phyloP scores from a whole-genome alignment of 2,113 vertebrate genomes.

The Artemisiospiza belli region DNA sequence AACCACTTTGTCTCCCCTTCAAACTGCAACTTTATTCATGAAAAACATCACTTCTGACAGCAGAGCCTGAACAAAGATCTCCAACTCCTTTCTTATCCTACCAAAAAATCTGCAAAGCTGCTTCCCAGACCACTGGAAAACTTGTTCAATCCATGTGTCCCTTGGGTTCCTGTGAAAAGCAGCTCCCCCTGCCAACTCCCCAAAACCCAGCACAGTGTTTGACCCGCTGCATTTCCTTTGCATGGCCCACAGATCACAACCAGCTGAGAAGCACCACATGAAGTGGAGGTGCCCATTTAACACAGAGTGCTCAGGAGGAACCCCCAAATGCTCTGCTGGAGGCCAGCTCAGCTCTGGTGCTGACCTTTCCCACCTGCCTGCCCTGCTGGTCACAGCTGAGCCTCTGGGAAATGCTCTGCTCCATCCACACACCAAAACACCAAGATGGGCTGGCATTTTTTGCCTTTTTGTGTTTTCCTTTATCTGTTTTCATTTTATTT shows the following conservation, averaged over 20 bases:
- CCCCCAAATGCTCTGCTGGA: not conserved
- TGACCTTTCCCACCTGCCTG: not conserved
- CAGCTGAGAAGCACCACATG: not conserved
- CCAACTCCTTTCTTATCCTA: not conserved
- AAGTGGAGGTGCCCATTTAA: not conserved
- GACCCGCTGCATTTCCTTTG: not conserved
- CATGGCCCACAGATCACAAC: not conserved
- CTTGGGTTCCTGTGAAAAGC: not conserved
- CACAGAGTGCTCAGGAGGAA: not conserved
- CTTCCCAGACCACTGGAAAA: not conserved
- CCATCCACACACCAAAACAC: not conserved
- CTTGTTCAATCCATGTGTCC: not conserved
- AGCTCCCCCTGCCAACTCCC: fast-evolving
- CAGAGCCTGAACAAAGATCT: not conserved
- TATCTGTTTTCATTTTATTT: too few relatives aligned
- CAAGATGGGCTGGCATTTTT: not conserved
- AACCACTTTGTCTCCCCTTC: not conserved
- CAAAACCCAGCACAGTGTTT: not conserved
- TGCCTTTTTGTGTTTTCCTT: not conserved
- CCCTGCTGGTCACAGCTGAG: fast-evolving
- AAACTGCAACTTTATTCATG: not conserved
- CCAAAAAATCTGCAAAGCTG: slow-evolving; percentile 2
- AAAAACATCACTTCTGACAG: slow-evolving; percentile 30
- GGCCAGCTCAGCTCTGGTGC: not conserved
- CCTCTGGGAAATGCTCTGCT: not conserved